These are phyloP conservation scores for Luperina nickerlii DNA, from an alignment of 2,888 invertebrate genomes.

Conservation along the genomic window DNA sequence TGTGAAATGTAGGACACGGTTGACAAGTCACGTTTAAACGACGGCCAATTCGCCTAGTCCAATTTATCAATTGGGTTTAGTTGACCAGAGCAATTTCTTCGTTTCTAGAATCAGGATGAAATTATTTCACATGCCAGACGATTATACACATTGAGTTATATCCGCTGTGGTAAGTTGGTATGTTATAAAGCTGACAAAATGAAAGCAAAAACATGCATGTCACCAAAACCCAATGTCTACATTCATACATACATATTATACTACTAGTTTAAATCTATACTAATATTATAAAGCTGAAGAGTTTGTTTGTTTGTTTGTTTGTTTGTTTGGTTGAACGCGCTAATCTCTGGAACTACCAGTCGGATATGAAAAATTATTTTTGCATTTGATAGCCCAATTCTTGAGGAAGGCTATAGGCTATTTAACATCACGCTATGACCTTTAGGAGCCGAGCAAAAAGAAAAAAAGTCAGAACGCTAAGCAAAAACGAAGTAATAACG, in stretches of 20 bases:
- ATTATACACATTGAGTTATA: slow-evolving; percentile 23
- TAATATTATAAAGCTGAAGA: too few species aligned
- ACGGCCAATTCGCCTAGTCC: slow-evolving; percentile 55
- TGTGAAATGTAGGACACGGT: slow-evolving; percentile 54
- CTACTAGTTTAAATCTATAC: slow-evolving; percentile 39
- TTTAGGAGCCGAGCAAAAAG: too few species aligned
- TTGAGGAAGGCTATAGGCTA: too few species aligned
- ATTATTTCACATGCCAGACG: slow-evolving; percentile 49
- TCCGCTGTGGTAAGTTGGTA: slow-evolving; percentile 15
- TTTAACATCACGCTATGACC: too few species aligned
- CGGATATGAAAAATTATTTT: too few species aligned
- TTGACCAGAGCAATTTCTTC: slow-evolving; percentile 57
- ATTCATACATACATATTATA: slow-evolving; percentile 1
- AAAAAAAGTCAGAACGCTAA: too few species aligned
- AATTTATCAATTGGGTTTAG: slow-evolving; percentile 64
- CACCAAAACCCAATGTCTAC: slow-evolving; percentile 32
- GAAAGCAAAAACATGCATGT: slow-evolving; percentile 58
- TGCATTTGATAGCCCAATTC: too few species aligned
- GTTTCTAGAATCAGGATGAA: slow-evolving; percentile 51
- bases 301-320: too few species aligned
- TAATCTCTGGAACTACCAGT: too few species aligned
- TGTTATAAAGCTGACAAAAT: slow-evolving; percentile 26
- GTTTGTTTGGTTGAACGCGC: too few species aligned
- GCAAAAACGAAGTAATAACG: too few species aligned
- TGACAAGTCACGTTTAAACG: slow-evolving; percentile 51